Percentiles rank a stretch among this genome's conserved stretches.
Conservation (phyloP, 2,113 vertebrate genomes). For the Neofelis nebulosa region DNA sequence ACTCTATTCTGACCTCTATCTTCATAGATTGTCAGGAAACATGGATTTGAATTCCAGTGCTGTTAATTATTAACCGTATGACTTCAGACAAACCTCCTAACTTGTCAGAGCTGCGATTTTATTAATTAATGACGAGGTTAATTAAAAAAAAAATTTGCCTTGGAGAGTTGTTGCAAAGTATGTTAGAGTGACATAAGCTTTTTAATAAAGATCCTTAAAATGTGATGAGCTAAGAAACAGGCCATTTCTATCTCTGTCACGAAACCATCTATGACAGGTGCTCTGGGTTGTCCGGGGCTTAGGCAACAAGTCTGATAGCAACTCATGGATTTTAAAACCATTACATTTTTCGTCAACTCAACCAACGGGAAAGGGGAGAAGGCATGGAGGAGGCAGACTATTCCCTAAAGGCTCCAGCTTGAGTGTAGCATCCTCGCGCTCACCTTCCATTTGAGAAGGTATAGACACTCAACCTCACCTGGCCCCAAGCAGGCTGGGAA, state of each 20-base stretch:
- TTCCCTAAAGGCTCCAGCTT: not conserved
- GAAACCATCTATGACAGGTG: not conserved
- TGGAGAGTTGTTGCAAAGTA: not conserved
- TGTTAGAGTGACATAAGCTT: not conserved
- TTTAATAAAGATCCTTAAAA: not conserved
- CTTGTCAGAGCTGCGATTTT: not conserved
- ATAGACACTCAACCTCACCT: not conserved
- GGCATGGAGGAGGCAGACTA: not conserved
- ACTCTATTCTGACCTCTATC: not conserved
- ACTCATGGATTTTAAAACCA: not conserved
- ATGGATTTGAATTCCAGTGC: not conserved
- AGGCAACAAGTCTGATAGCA: not conserved
- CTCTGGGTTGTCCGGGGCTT: not conserved
- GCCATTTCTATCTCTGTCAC: not conserved
- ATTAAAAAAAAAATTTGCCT: not conserved
- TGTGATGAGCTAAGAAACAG: not conserved
- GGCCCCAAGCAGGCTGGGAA: not conserved
- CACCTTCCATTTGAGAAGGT: not conserved
- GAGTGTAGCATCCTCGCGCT: not conserved
- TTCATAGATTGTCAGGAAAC: not conserved
- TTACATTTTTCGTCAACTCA: not conserved
- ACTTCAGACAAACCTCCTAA: not conserved
- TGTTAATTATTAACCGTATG: not conserved
- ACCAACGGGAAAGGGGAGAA: not conserved
- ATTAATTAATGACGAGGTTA: slow-evolving; percentile 4